A percentile compares a stretch with the other conserved stretches of the same genome.
Conservation (phyloP, 2,113 vertebrate species). For the Carlito syrichta region DNA sequence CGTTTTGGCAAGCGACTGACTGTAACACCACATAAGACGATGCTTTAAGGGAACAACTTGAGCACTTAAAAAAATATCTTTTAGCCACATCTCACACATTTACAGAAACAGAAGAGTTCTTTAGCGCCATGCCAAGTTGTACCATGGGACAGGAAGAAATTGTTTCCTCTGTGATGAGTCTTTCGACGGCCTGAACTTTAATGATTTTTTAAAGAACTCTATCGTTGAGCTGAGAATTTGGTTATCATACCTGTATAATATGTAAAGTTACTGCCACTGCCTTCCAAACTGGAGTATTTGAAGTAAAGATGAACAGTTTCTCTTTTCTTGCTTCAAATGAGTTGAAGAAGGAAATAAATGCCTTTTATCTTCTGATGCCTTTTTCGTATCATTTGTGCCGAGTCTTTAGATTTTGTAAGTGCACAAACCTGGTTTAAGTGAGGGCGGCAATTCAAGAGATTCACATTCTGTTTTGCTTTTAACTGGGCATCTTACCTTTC, state of each 20-base stretch:
- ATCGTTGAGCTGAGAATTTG: slow-evolving; percentile 30
- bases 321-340: neutral
- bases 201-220: slow-evolving; percentile 30
- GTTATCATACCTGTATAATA: neutral
- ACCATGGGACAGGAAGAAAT: slow-evolving; percentile 19
- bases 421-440: neutral
- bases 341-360: neutral
- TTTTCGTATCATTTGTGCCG: neutral
- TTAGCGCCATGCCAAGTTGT: slow-evolving; percentile 2
- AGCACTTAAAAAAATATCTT: neutral
- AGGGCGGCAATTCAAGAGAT: neutral
- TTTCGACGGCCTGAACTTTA: slow-evolving; percentile 27
- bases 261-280: slow-evolving; percentile 3
- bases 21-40: neutral
- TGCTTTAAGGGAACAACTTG: slow-evolving; percentile 32
- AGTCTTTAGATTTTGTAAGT: neutral
- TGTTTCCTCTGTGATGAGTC: slow-evolving; percentile 24
- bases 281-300: slow-evolving; percentile 6
- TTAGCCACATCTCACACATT: neutral
- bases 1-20: slow-evolving; percentile 37
- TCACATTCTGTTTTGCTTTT: slow-evolving; percentile 32
- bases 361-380: neutral
- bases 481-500: neutral
- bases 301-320: neutral
- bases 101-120: slow-evolving; percentile 23